Evolutionary conservation across 2,888 invertebrate genomes (phyloP).

Genomic region (Cosmorhoe ocellata): DNA sequence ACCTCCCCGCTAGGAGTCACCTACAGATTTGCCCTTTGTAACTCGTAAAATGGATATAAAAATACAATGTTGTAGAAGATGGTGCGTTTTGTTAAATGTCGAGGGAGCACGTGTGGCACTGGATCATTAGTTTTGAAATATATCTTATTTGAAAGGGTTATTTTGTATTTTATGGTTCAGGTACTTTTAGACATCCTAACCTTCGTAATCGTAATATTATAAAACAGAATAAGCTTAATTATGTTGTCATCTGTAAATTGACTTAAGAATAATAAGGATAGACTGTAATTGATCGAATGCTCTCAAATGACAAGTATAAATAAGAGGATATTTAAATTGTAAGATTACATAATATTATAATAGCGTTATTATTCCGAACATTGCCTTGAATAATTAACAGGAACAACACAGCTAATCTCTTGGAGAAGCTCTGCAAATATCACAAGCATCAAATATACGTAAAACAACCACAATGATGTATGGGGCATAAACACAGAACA

Average conservation of each 20-base stretch:
- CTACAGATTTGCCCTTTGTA: conserved; percentile 47
- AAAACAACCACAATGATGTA: conserved; percentile 9
- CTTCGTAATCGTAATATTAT: too few species aligned
- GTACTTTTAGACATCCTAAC: too few species aligned
- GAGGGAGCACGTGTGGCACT: conserved; percentile 22
- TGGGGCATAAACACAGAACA: conserved; percentile 8
- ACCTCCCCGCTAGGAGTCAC: conserved; percentile 40
- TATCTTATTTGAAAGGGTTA: not conserved
- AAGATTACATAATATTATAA: not conserved
- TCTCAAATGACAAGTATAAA: too few species aligned
- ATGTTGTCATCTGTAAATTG: too few species aligned
- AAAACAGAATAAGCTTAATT: too few species aligned
- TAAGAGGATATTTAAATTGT: too few species aligned
- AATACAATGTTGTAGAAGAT: conserved; percentile 50
- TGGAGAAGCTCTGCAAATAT: conserved; percentile 26
- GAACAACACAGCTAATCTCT: conserved; percentile 21
- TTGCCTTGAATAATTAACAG: conserved; percentile 27
- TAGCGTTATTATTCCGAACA: conserved; percentile 19
- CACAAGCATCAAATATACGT: conserved; percentile 15
- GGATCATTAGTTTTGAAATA: conserved; percentile 4
- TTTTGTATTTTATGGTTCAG: not conserved
- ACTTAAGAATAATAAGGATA: too few species aligned
- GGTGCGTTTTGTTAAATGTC: conserved; percentile 12
- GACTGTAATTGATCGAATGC: not conserved
- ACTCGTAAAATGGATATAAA: conserved; percentile 59